Conservation (phyloP, 1,140 invertebrate genomes). For the Heterodera schachtii region DNA sequence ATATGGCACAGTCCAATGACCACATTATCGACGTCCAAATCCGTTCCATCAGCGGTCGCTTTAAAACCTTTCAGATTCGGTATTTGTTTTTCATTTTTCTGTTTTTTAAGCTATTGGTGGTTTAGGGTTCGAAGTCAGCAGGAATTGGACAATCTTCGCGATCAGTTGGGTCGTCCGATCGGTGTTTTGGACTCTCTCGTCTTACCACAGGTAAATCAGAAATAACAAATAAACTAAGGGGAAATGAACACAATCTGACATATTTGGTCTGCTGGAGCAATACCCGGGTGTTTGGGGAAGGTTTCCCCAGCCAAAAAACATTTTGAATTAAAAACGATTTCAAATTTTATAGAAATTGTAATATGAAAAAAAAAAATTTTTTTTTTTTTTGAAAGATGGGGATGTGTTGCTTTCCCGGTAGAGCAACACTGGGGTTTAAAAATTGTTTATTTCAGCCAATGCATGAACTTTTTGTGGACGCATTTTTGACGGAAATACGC, state of each 20-base stretch:
- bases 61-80: conserved; percentile 33
- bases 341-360: no score
- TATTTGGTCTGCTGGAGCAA: no score
- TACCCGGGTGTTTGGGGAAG: no score
- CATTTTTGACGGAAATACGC: conserved; percentile 22
- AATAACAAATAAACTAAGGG: no score
- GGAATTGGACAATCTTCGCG: conserved; percentile 33
- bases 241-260: no score
- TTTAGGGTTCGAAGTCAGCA: conserved; percentile 34
- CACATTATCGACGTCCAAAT: conserved; percentile 40
- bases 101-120: not conserved
- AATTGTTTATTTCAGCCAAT: conserved; percentile 6
- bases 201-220: conserved; percentile 23
- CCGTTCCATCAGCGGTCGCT: conserved; percentile 30
- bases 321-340: no score
- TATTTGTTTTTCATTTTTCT: conserved; percentile 16
- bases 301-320: no score
- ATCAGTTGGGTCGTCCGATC: conserved; percentile 38
- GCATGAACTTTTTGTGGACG: conserved; percentile 45
- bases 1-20: not conserved
- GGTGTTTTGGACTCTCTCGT: conserved; percentile 38
- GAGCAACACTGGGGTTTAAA: not conserved
- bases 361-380: no score
- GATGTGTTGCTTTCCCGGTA: not conserved
- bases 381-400: not conserved